Conservation (phyloP, 2,888 invertebrate species). For the Gymnoscelis rufifasciata region DNA sequence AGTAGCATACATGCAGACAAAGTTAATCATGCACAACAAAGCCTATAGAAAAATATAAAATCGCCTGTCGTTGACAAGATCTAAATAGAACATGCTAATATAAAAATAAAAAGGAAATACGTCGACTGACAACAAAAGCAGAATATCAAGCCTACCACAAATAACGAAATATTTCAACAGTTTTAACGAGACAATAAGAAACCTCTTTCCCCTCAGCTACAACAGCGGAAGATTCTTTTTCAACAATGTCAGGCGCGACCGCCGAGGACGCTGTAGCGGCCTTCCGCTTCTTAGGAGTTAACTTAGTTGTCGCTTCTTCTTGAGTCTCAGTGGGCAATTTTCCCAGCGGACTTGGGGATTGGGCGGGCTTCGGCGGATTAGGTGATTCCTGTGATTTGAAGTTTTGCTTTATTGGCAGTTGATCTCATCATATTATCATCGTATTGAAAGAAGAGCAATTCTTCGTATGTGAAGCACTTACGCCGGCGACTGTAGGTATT, state of each 20-base stretch:
- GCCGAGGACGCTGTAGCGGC: neutral
- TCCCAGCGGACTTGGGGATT: neutral
- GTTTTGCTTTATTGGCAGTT: no score
- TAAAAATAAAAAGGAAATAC: no score
- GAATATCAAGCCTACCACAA: neutral
- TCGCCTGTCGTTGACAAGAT: no score
- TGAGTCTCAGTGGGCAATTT: no score
- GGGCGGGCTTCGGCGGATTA: neutral
- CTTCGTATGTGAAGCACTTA: neutral
- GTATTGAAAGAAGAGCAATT: neutral
- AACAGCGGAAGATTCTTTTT: neutral
- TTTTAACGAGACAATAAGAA: neutral
- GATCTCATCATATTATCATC: no score
- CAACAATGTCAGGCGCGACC: neutral
- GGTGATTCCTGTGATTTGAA: neutral
- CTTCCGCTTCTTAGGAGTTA: conserved; percentile 13
- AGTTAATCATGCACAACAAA: no score
- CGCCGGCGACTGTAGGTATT: neutral
- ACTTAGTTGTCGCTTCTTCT: conserved; percentile 1
- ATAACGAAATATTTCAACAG: neutral
- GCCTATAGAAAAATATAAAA: no score
- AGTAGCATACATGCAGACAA: no score
- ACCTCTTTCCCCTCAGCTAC: neutral
- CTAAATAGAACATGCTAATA: no score
- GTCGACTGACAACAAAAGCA: neutral